These are phyloP conservation scores for Meloe dianella DNA, from an alignment of 2,888 invertebrate genomes.

Conservation along the genomic window DNA sequence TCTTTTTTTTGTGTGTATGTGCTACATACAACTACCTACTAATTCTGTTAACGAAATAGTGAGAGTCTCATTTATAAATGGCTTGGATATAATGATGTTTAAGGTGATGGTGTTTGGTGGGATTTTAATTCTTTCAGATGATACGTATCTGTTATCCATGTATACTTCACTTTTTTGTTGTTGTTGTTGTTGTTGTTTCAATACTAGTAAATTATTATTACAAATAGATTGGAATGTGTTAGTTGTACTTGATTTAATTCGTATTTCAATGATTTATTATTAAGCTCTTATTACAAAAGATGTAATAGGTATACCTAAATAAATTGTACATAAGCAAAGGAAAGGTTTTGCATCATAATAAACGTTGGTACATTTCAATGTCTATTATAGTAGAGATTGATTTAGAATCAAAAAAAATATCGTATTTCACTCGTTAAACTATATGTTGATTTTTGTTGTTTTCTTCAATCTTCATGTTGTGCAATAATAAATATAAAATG, in stretches of 20 bases:
- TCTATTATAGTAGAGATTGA: too few relatives aligned
- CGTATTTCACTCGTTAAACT: not conserved
- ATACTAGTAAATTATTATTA: not conserved
- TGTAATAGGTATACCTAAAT: too few relatives aligned
- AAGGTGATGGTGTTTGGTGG: slow-evolving; percentile 10
- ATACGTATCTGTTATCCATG: slow-evolving; percentile 3
- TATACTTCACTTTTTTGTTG: not conserved
- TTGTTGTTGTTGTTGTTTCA: not conserved
- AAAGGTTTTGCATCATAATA: too few relatives aligned
- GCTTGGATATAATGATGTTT: slow-evolving; percentile 6
- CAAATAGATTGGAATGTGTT: slow-evolving; percentile 2
- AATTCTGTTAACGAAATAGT: slow-evolving; percentile 29
- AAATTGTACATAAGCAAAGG: too few relatives aligned
- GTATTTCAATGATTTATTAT: not conserved
- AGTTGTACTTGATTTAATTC: not conserved
- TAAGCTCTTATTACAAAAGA: not conserved
- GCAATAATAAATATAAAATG: not conserved
- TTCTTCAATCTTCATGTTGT: not conserved
- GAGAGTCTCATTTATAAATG: slow-evolving; percentile 33
- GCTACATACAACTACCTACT: slow-evolving; percentile 19
- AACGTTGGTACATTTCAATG: too few relatives aligned
- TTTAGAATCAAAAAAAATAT: not conserved
- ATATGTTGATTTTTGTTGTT: not conserved
- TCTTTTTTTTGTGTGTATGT: slow-evolving; percentile 15
- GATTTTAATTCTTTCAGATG: slow-evolving; percentile 6